Evolutionary conservation across 1,140 invertebrate genomes (phyloP), one percentile per base, ranked within the genome.

Genomic region (Pemphigus obesinymphae): DNA sequence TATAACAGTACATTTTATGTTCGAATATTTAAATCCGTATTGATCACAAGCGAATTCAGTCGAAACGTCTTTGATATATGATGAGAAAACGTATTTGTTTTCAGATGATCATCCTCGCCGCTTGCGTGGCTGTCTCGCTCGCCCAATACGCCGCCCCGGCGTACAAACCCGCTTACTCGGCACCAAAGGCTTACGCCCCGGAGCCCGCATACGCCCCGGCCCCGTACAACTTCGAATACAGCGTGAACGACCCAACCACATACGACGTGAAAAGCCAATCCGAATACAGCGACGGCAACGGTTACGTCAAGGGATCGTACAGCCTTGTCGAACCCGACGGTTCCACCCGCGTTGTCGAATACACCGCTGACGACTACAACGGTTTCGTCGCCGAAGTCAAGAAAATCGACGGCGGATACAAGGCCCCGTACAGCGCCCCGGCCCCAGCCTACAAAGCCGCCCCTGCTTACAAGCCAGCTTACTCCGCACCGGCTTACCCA

Each of bases 281-380:
- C 10, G 85, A 86, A 70, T 83, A 83, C 66, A 73, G 86, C 37
- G 84, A 87, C 68, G 86, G 86, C 23, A 84, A 86, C 81, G 55
- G 55, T 40, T 86, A 88, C 53, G 90, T 91, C 37, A 83, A 84
- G 26, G 87, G 87, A 68, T 82, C 78, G 8, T 86, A 86, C 83
- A 84, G 82, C 45, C 86, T 90, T 0, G 87, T 89, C 0, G 88
- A 89, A 80, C 83, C 88, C 20, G 89, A 90, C 68, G 89, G 89
- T 20, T 90, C 91, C 40, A 88, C 90, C 76, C 85, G 89, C 37
- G 87, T 85, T 50, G 91, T 91, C 23, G 89, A 91, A 68, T 92
- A 92, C 83, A 81, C 63, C 34, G 83, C 83, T 20, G 84, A 84
- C 61, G 83, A 82, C 45, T 43, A 76, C 68, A 73, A 82, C 78